phyloP scores from a whole-genome alignment of 2,797 vertebrate species.

The Melanotaenia boesemani region DNA sequence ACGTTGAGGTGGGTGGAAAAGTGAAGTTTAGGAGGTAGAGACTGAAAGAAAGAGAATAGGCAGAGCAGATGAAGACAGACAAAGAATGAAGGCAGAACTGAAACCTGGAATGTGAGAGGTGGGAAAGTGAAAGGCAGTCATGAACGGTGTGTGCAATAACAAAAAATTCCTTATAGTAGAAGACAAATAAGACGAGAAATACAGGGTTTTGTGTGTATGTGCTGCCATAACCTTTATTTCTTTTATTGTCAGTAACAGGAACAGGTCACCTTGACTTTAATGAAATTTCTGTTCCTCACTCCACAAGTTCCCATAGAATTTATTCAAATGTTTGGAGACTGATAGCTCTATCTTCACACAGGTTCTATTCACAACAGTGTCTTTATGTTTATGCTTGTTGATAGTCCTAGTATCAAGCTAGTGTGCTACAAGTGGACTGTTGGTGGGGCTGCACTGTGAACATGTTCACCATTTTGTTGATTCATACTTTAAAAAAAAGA shows the following conservation, averaged over 20 bases:
- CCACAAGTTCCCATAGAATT: not conserved
- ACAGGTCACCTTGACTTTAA: constrained; percentile 62
- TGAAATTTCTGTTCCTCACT: constrained; percentile 28
- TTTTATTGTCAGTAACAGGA: constrained; percentile 21
- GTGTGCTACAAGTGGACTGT: constrained; percentile 1
- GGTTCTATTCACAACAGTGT: not conserved
- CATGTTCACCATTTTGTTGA: not conserved
- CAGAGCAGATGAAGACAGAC: constrained; percentile 28
- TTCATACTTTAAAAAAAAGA: not conserved
- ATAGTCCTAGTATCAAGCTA: not conserved
- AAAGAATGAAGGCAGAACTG: constrained; percentile 27
- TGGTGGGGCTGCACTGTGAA: not conserved
- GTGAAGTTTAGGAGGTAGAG: constrained; percentile 44
- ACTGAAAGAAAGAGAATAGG: constrained; percentile 21
- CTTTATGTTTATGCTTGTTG: constrained; percentile 5
- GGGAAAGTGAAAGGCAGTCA: constrained; percentile 13
- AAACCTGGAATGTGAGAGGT: constrained; percentile 26
- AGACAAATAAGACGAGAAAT: constrained; percentile 10
- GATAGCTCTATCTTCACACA: constrained; percentile 1
- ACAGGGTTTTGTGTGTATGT: constrained; percentile 13
- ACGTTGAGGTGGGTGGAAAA: constrained; percentile 52
- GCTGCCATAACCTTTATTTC: constrained; percentile 31
- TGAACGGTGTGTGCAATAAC: not conserved
- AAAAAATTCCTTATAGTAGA: constrained; percentile 11
- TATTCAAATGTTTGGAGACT: constrained; percentile 4